Percentiles rank a stretch among this genome's conserved stretches.
Evolutionary conservation across 2,888 invertebrate species (phyloP).

Genomic region (Creontiades dilutus): DNA sequence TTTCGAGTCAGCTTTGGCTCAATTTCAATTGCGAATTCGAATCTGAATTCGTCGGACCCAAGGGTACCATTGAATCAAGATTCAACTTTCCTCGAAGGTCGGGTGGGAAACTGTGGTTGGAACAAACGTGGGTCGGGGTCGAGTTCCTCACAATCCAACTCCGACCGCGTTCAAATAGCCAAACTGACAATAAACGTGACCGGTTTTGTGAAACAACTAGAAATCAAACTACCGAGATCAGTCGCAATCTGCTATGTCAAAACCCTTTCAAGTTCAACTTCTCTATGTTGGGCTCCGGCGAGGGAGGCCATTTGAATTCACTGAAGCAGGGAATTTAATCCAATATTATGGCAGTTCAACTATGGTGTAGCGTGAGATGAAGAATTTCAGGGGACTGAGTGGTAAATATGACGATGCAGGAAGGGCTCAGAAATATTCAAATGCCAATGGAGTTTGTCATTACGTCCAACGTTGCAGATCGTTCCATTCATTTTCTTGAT

Average conservation of each 20-base stretch:
- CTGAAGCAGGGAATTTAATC: too few relatives aligned
- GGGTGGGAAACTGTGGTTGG: neutral
- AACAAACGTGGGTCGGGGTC: neutral
- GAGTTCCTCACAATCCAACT: constrained; percentile 17
- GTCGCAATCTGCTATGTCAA: neutral
- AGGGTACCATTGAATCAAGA: too few relatives aligned
- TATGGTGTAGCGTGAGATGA: too few relatives aligned
- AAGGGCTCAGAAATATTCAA: too few relatives aligned
- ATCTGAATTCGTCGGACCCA: neutral
- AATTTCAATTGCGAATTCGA: neutral
- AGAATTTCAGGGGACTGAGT: too few relatives aligned
- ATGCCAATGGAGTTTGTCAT: too few relatives aligned
- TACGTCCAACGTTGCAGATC: too few relatives aligned
- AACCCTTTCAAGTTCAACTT: neutral
- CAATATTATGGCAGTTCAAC: too few relatives aligned
- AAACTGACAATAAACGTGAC: constrained; percentile 23
- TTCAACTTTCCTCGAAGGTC: constrained; percentile 13
- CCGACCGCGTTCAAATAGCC: neutral
- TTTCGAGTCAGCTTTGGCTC: too few relatives aligned
- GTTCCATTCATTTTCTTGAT: too few relatives aligned
- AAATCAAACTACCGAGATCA: neutral
- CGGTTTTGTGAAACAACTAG: neutral
- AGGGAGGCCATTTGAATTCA: neutral
- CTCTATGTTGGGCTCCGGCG: neutral
- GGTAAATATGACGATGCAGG: too few relatives aligned